Evolutionary conservation across 2,888 invertebrate species (phyloP), one percentile per base, ranked within the genome.

Genomic region (Scaptomyza tumidula): DNA sequence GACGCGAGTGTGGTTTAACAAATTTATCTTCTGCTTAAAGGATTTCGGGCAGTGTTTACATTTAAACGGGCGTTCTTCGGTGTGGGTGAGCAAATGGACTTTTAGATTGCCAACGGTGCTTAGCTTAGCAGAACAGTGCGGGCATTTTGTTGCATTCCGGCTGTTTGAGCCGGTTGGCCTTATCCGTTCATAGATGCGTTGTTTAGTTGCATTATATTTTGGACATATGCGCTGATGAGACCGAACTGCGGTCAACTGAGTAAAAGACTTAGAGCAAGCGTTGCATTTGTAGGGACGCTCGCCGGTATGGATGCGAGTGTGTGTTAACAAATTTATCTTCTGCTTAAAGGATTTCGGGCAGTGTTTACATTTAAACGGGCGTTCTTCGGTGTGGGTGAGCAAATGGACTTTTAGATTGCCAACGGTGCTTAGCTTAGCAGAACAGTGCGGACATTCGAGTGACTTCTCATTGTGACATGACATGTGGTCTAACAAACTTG

Each of bases 301-400:
- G 6, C 48, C 61, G 11, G 67, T 71, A 45, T 67, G 71, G 1
- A 27, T 29, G n/a, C 63, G 67, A 3, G n/a, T 59, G 35, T 73
- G 72, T 2, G 59, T 56, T 0, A 10, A 7, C 14, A 64, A 9
- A 4, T 13, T 7, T 0, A 37, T 1, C 2, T 16, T 54, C 16
- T 65, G 65, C 2, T 1, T 0, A 11, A 71, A 74, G 0, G n/a
- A 1, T 10, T 55, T 70, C 3, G 41, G 10, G n/a, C 70, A 74
- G 1, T 52, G 13, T 1, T 6, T 6, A 19, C 60, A 74, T 13
- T 50, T n/a, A 16, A 7, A 60, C 6, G 60, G 71, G 9, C 66
- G 60, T 5, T 72, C 71, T 0, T 66, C 60, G 2, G 71, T 61
- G 19, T 19, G 19, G 19, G 19, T 19, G 19, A 66, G 66, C 1